phyloP scores from a whole-genome alignment of 2,797 vertebrate genomes.

The Xyrichtys novacula region DNA sequence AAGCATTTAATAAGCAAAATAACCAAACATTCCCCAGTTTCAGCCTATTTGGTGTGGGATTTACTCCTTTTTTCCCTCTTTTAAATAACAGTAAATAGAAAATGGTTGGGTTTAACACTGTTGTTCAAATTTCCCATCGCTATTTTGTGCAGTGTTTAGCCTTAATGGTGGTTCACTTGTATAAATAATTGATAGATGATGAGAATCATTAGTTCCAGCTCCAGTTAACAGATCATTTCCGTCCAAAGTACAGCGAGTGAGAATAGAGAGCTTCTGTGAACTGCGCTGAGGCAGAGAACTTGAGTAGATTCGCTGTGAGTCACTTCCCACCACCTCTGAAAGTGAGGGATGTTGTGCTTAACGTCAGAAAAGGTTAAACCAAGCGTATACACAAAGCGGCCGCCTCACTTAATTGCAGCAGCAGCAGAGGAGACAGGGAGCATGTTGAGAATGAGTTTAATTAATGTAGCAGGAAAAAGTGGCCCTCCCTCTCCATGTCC shows the following conservation, averaged over 20 bases:
- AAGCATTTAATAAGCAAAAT: background rate
- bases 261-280: background rate
- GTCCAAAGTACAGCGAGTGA: background rate
- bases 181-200: background rate
- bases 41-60: background rate
- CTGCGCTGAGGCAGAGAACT: background rate
- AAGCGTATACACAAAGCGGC: slow-evolving; percentile 33
- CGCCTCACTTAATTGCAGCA: slow-evolving; percentile 60
- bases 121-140: background rate
- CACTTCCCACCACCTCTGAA: slow-evolving; percentile 21
- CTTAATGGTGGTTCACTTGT: background rate
- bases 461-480: slow-evolving; percentile 91
- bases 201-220: background rate
- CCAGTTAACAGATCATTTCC: background rate
- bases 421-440: slow-evolving; percentile 64
- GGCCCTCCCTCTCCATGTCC: slow-evolving; percentile 85
- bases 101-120: background rate
- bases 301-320: slow-evolving; percentile 5
- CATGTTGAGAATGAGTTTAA: slow-evolving; percentile 86
- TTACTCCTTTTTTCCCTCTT: background rate
- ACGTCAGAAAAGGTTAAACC: slow-evolving; percentile 66
- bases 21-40: background rate
- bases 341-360: slow-evolving; percentile 34
- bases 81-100: background rate
- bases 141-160: background rate